phyloP scores from a whole-genome alignment of 2,113 vertebrate species.

The Lucifuga dentata region DNA sequence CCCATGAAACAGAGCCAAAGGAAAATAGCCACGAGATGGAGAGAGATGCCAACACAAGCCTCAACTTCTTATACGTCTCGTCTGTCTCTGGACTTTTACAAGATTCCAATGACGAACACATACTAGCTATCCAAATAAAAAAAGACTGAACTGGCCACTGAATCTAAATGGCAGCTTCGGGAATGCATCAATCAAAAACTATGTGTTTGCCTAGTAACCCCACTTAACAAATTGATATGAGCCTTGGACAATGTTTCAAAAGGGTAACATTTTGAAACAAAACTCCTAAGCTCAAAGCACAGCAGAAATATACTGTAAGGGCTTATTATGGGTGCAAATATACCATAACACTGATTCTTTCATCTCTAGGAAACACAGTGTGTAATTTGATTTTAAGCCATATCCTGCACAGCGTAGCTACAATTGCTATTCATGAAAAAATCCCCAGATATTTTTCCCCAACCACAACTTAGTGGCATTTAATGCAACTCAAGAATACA shows the following conservation, averaged over 20 bases:
- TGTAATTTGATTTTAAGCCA: slow-evolving; percentile 45
- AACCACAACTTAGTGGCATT: slow-evolving; percentile 34
- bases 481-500: slow-evolving; percentile 24
- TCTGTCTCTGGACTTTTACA: slow-evolving; percentile 59
- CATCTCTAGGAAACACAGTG: slow-evolving; percentile 36
- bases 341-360: slow-evolving; percentile 2
- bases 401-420: slow-evolving; percentile 23
- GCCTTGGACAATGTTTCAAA: slow-evolving; percentile 40
- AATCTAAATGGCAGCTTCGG: slow-evolving; percentile 59
- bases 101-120: slow-evolving; percentile 58
- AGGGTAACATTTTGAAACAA: slow-evolving; percentile 34
- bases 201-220: slow-evolving; percentile 46
- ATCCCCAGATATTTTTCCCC: background rate
- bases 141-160: slow-evolving; percentile 56
- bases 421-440: slow-evolving; percentile 20
- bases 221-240: slow-evolving; percentile 51
- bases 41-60: slow-evolving; percentile 62
- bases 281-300: slow-evolving; percentile 7
- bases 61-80: slow-evolving; percentile 45
- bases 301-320: slow-evolving; percentile 3
- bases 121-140: slow-evolving; percentile 43
- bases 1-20: slow-evolving; percentile 47
- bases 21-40: slow-evolving; percentile 62
- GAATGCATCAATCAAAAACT: slow-evolving; percentile 69
- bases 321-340: slow-evolving; percentile 37